Percentiles rank a stretch among this genome's conserved stretches.
Evolutionary conservation across 2,113 vertebrate genomes (phyloP).

Genomic region (Tetrax tetrax): DNA sequence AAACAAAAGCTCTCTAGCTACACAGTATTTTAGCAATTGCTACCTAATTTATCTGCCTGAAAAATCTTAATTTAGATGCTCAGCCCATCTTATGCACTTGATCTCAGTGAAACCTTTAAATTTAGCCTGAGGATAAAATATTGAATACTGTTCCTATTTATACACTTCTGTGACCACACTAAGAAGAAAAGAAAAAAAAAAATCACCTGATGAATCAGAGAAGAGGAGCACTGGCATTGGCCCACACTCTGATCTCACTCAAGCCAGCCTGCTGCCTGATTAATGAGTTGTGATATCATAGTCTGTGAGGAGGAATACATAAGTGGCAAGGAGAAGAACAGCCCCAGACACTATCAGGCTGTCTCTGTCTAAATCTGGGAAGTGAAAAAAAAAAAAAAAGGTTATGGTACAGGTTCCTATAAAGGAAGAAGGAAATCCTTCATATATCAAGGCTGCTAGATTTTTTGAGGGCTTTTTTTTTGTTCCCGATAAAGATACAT

Average conservation of each 20-base stretch:
- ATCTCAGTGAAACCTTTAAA: constrained; percentile 2
- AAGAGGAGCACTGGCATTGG: constrained; percentile 21
- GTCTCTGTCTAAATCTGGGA: neutral
- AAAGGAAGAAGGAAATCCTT: neutral
- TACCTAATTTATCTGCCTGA: neutral
- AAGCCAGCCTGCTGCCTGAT: constrained; percentile 16
- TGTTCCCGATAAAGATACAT: neutral
- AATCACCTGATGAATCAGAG: constrained; percentile 44
- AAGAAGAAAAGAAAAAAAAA: neutral
- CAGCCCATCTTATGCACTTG: neutral
- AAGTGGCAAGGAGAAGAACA: constrained; percentile 6
- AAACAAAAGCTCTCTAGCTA: neutral
- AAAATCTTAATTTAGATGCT: neutral
- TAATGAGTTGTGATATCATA: constrained; percentile 58
- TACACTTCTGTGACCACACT: neutral
- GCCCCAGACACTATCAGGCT: neutral
- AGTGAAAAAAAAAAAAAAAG: neutral
- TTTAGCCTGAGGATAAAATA: neutral
- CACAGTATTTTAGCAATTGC: neutral
- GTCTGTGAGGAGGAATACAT: constrained; percentile 23
- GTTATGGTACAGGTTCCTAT: neutral
- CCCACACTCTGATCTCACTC: constrained; percentile 44
- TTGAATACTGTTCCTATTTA: neutral
- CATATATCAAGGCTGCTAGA: neutral
- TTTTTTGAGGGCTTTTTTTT: neutral